Percentiles rank a stretch among this genome's conserved stretches.
phyloP scores from a whole-genome alignment of 1,140 invertebrate genomes.

The Papilio polytes region DNA sequence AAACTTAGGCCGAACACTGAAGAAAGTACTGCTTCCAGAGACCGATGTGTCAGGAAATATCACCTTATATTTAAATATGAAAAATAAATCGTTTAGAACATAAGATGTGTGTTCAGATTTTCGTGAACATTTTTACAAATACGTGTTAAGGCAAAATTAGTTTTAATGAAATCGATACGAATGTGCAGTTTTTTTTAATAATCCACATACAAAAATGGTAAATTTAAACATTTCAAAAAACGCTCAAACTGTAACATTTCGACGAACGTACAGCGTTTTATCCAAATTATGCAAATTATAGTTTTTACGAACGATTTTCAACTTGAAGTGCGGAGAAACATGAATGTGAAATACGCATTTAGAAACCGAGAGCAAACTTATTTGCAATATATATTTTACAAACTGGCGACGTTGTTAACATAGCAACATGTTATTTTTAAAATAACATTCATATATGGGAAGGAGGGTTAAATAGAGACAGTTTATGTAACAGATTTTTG shows the following conservation, averaged over 20 bases:
- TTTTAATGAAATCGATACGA: not conserved
- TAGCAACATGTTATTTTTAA: not conserved
- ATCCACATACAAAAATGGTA: no score
- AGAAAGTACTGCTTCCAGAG: no score
- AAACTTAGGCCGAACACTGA: no score
- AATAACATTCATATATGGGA: not conserved
- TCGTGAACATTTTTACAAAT: no score
- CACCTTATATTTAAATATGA: no score
- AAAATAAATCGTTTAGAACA: no score
- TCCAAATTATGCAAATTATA: slow-evolving; percentile 4
- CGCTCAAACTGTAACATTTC: not conserved
- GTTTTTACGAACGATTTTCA: slow-evolving; percentile 5
- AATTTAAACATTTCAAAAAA: not conserved
- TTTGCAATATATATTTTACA: not conserved
- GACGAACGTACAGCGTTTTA: not conserved
- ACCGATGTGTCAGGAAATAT: no score
- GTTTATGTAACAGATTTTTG: not conserved
- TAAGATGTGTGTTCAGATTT: no score
- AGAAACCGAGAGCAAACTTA: not conserved
- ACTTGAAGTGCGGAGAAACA: not conserved
- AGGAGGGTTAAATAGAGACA: not conserved
- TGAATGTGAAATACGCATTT: slow-evolving; percentile 1
- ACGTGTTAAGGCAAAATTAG: no score
- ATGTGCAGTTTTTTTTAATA: no score
- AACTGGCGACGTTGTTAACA: not conserved